phyloP scores from a whole-genome alignment of 1,140 invertebrate genomes.

The Procambarus clarkii region DNA sequence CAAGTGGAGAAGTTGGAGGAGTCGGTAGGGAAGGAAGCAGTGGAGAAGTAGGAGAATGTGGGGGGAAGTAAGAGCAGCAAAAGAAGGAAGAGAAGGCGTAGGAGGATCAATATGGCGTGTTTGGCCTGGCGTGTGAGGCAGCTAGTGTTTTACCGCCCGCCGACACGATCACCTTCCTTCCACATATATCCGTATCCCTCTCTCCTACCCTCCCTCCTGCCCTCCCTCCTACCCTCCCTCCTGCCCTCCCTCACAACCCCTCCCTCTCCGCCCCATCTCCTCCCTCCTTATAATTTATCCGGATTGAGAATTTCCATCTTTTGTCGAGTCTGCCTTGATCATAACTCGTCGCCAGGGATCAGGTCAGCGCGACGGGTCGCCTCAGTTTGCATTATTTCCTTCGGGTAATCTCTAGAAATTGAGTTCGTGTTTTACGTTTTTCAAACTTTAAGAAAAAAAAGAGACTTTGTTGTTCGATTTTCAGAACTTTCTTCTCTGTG shows the following conservation, averaged over 20 bases:
- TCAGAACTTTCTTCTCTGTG: too few species aligned
- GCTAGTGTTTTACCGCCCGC: slow-evolving; percentile 25
- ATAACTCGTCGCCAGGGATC: not conserved
- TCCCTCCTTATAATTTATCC: not conserved
- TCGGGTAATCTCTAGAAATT: too few species aligned
- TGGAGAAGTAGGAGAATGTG: not conserved
- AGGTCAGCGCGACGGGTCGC: not conserved
- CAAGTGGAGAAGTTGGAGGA: too few species aligned
- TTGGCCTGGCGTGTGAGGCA: slow-evolving; percentile 32
- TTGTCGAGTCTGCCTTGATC: not conserved
- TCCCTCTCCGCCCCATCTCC: not conserved
- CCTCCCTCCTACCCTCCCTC: not conserved
- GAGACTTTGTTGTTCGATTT: too few species aligned
- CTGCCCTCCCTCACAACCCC: not conserved
- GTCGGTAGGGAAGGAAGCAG: too few species aligned
- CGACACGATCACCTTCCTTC: not conserved
- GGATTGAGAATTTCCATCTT: not conserved
- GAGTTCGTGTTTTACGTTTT: too few species aligned
- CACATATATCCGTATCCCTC: not conserved
- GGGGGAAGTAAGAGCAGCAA: not conserved
- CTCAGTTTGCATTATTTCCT: too few species aligned
- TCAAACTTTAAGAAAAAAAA: too few species aligned
- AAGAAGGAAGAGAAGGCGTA: not conserved
- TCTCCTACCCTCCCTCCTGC: not conserved
- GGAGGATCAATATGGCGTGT: slow-evolving; percentile 43